These are phyloP conservation scores for Phrynocephalus versicolor DNA, from an alignment of 2,113 vertebrate genomes.

Conservation along the genomic window DNA sequence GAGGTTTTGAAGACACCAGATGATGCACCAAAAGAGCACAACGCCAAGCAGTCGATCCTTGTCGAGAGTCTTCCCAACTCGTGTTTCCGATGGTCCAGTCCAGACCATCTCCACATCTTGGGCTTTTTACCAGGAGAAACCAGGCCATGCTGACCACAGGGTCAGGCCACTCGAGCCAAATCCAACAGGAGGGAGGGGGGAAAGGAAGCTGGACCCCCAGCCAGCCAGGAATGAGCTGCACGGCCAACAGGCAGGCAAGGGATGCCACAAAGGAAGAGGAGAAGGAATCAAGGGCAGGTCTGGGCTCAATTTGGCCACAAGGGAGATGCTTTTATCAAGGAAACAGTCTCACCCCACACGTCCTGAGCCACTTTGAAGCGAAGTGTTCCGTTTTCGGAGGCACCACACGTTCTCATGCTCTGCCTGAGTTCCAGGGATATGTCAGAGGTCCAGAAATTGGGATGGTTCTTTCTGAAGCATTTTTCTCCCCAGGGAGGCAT, in stretches of 20 bases:
- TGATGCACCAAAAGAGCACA: not conserved
- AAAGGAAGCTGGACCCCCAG: not conserved
- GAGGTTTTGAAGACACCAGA: not conserved
- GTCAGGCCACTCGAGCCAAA: not conserved
- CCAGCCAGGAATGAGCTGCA: not conserved
- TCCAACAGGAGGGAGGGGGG: not conserved
- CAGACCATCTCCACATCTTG: not conserved
- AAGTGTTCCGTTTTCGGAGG: not conserved
- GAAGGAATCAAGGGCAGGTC: not conserved
- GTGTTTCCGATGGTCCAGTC: not conserved
- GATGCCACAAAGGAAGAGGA: not conserved
- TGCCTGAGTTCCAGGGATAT: not conserved
- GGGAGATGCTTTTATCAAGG: not conserved
- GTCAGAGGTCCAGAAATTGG: not conserved
- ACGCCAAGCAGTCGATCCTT: not conserved
- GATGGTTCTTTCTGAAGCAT: not conserved
- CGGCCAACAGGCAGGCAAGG: conserved; percentile 1
- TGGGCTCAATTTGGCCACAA: not conserved
- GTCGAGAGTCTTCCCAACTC: not conserved
- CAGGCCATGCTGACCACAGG: not conserved
- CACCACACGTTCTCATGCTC: not conserved
- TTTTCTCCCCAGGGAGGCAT: too few relatives aligned
- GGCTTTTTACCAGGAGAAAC: not conserved
- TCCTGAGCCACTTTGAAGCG: not conserved
- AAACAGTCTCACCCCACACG: not conserved